Evolutionary conservation across 2,888 invertebrate species (phyloP).

Genomic region (Sthenelais limicola): DNA sequence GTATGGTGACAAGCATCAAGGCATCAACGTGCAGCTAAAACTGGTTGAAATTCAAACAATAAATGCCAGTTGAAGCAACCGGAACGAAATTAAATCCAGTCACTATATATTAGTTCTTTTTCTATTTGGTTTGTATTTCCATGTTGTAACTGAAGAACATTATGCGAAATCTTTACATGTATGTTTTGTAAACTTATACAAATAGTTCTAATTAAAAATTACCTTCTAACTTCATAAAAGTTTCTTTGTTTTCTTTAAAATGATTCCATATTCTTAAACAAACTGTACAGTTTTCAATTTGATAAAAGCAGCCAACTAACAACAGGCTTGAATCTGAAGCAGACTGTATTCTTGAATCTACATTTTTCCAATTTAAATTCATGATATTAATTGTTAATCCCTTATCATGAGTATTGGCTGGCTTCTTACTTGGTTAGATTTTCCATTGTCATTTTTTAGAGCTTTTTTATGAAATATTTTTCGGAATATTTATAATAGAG

Average conservation of each 20-base stretch:
- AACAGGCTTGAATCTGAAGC: constrained; percentile 29
- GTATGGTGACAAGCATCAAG: constrained; percentile 22
- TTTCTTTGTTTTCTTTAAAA: background rate
- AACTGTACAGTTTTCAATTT: constrained; percentile 31
- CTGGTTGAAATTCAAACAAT: constrained; percentile 27
- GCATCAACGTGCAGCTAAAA: constrained; percentile 20
- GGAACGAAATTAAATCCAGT: constrained; percentile 33
- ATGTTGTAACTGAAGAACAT: too few relatives aligned
- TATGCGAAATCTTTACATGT: too few relatives aligned
- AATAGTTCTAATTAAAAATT: too few relatives aligned
- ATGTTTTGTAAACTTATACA: too few relatives aligned
- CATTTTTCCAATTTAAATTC: background rate
- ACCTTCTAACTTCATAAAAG: too few relatives aligned
- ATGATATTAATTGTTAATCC: background rate
- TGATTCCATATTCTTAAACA: background rate
- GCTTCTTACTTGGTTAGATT: too few relatives aligned
- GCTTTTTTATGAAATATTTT: background rate
- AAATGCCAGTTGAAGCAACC: constrained; percentile 15
- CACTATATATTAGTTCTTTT: too few relatives aligned
- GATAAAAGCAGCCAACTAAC: constrained; percentile 31
- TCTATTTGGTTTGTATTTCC: too few relatives aligned
- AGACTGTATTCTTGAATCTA: constrained; percentile 27
- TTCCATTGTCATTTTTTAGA: too few relatives aligned
- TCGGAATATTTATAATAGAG: constrained; percentile 20
- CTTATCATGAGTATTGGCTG: too few relatives aligned